Conservation (phyloP, 1,140 invertebrate species). For the Tetramorium alpestre region DNA sequence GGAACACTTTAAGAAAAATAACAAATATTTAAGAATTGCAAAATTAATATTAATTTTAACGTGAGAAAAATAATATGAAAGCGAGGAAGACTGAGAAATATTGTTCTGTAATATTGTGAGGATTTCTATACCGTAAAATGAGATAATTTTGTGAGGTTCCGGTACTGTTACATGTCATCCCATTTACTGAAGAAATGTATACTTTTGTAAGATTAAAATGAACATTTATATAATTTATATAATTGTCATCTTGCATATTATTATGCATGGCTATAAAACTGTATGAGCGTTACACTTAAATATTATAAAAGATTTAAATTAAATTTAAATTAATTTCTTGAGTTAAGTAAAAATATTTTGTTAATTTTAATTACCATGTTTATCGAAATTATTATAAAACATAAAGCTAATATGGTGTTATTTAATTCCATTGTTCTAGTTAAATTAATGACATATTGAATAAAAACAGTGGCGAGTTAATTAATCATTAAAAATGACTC, state of each 20-base stretch:
- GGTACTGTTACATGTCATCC: neutral
- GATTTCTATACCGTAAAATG: constrained; percentile 13
- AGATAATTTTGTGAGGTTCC: neutral
- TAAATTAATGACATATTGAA: too few relatives aligned
- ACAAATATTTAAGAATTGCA: neutral
- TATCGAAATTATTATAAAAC: too few relatives aligned
- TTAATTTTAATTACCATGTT: too few relatives aligned
- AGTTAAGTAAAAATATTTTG: too few relatives aligned
- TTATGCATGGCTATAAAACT: neutral
- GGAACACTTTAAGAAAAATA: neutral
- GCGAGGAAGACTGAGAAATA: neutral
- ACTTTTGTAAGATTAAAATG: neutral
- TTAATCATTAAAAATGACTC: too few relatives aligned
- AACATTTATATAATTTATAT: neutral
- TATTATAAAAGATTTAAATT: too few relatives aligned
- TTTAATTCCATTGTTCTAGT: too few relatives aligned
- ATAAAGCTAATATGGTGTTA: too few relatives aligned
- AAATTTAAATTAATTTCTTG: too few relatives aligned
- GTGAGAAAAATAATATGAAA: neutral
- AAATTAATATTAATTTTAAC: neutral
- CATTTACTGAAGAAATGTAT: neutral
- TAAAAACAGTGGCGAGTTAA: too few relatives aligned
- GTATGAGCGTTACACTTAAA: neutral
- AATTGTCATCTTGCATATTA: neutral
- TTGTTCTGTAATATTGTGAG: neutral